A percentile compares a stretch with the other conserved stretches of the same genome.
Conservation (phyloP, 2,888 invertebrate species). For the Xanthia togata region DNA sequence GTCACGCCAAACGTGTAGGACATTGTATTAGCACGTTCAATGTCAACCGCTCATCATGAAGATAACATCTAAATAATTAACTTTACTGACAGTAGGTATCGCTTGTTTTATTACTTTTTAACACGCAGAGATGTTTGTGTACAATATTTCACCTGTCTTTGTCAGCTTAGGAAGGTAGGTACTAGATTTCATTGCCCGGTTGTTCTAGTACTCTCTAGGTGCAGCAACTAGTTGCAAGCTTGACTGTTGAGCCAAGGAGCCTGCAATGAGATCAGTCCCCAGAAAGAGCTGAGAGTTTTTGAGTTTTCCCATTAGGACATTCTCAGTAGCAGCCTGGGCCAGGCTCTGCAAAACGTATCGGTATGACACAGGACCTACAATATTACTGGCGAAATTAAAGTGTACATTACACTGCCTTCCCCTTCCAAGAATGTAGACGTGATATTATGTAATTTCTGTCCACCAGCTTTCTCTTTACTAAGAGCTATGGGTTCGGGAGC, state of each 20-base stretch:
- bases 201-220: background rate
- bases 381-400: background rate
- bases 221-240: background rate
- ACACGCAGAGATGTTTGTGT: constrained; percentile 32
- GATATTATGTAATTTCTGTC: background rate
- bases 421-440: background rate
- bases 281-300: background rate
- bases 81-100: background rate
- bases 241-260: background rate
- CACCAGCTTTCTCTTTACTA: background rate
- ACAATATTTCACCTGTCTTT: constrained; percentile 3
- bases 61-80: constrained; percentile 47
- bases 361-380: background rate
- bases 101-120: constrained; percentile 20
- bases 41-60: constrained; percentile 34
- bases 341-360: background rate
- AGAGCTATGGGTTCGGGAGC: constrained; percentile 83
- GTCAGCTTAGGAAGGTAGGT: background rate
- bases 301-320: background rate
- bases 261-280: background rate
- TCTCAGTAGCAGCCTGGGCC: background rate
- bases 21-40: constrained; percentile 49
- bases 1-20: constrained; percentile 37
- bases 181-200: background rate
- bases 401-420: background rate